Conservation (phyloP, 2,797 vertebrate genomes). For the Otolemur crassicaudatus region DNA sequence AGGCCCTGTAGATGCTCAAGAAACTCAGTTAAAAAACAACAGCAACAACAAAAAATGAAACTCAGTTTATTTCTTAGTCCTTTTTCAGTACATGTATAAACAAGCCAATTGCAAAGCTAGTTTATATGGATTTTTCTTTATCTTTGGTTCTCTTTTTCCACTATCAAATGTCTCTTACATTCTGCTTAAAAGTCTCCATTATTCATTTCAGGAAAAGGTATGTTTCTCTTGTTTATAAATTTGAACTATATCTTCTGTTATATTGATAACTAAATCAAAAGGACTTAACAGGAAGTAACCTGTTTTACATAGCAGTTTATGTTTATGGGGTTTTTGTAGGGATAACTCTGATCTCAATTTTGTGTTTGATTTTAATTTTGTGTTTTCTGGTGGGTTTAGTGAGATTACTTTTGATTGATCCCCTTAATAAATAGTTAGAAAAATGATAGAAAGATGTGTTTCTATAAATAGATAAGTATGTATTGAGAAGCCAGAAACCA, state of each 20-base stretch:
- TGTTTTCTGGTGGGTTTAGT: neutral
- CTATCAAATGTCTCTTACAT: neutral
- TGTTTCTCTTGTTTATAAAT: neutral
- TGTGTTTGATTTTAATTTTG: neutral
- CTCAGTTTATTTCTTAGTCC: neutral
- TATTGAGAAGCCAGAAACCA: neutral
- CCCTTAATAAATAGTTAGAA: slow-evolving; percentile 15
- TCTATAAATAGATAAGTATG: slow-evolving; percentile 1
- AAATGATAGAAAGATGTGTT: neutral
- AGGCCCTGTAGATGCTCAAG: neutral
- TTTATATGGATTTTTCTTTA: neutral
- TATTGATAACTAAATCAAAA: neutral
- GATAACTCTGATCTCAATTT: neutral
- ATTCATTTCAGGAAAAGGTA: neutral
- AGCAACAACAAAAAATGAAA: too few relatives aligned
- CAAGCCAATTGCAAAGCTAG: neutral
- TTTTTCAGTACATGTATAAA: neutral
- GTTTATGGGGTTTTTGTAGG: neutral
- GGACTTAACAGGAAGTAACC: neutral
- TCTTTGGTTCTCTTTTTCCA: neutral
- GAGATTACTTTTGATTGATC: neutral
- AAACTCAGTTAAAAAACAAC: neutral
- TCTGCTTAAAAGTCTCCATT: neutral
- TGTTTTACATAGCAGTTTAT: neutral
- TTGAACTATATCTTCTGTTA: slow-evolving; percentile 28